Evolutionary conservation across 2,888 invertebrate genomes (phyloP).

Genomic region (Imbricaverruca yamaguchii): DNA sequence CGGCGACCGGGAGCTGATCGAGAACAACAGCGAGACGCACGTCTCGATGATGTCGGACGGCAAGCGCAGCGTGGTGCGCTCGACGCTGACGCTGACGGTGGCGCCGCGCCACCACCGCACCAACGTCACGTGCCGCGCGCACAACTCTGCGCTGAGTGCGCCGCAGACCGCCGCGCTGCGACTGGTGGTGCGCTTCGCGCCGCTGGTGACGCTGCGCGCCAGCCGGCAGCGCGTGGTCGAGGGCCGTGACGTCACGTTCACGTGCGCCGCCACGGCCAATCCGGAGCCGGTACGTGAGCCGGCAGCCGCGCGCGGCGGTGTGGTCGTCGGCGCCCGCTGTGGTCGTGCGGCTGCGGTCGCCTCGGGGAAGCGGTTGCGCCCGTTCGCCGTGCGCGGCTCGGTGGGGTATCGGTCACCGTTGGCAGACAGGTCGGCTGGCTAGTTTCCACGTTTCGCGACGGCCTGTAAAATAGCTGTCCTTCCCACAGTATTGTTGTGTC

Average conservation of each 20-base stretch:
- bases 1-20: slow-evolving; percentile 34
- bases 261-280: slow-evolving; percentile 42
- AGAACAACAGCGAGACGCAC: slow-evolving; percentile 31
- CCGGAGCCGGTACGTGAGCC: slow-evolving; percentile 39
- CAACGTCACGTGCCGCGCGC: slow-evolving; percentile 41
- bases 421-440: too few species aligned
- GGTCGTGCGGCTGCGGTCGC: too few species aligned
- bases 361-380: too few species aligned
- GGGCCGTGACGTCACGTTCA: slow-evolving; percentile 40
- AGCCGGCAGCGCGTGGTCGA: slow-evolving; percentile 35
- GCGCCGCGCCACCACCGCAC: slow-evolving; percentile 40
- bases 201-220: slow-evolving; percentile 39
- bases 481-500: too few species aligned
- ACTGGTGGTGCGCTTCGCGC: slow-evolving; percentile 36
- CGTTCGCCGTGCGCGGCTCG: too few species aligned
- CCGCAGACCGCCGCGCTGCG: slow-evolving; percentile 35
- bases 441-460: too few species aligned
- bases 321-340: too few species aligned
- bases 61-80: slow-evolving; percentile 41
- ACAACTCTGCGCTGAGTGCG: slow-evolving; percentile 40
- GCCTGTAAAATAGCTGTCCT: too few species aligned
- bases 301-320: too few species aligned
- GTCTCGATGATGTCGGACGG: slow-evolving; percentile 35
- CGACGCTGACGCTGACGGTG: slow-evolving; percentile 41
- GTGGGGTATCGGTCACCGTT: too few species aligned